Base-by-base conservation (phyloP, 53 echinoderm and acorn worm species). In the Stichopus horrens region DNA sequence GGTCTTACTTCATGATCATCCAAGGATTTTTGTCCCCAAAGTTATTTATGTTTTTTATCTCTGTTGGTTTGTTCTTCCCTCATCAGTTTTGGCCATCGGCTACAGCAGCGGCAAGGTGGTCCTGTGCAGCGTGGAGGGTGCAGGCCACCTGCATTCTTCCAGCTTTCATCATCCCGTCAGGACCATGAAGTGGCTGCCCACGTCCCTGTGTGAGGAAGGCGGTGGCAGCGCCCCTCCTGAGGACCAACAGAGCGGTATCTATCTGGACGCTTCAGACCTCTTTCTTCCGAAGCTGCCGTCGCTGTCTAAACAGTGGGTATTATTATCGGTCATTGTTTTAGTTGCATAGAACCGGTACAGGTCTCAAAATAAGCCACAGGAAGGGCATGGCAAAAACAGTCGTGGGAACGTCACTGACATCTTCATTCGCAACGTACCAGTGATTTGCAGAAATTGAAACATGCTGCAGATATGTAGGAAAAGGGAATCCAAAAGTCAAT, bases 101-200 rank as follows among this genome's bases (percentile, higher is more conserved):
- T 98, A 98, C 90, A 86, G 55, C 19, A 88, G 94, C 76, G 95
- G 98, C 21, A 86, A 85, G 83, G 73, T 98, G 5, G 55, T 98
- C 11, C 81, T 98, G 20, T 95, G 95, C 86, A 91, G 93, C 88
- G 98, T 98, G 4, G 96, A 98, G 83, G 96, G 96, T 57, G 98
- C 98, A 7, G 93, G 94, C 59, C 87, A 95, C 5, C 77, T 98
- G 10, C 98, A 98, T 89, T 93, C 88, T 4, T 78, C 89, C 4
- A 75, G 58, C 8, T 79, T 97, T 18, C 75, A 74, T 9, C 83
- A 88, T 9, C 18, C 93, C 23, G 94, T 97, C 84, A 86, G 90
- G 58, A 92, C 92, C 80, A 92, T 98, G 94, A 88, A 94, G 63
- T 98, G 98, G 98, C 88, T 90, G 23, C 82, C 88, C 21, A 89